phyloP scores from a whole-genome alignment of 2,113 vertebrate genomes.

The Thalassoma bifasciatum region DNA sequence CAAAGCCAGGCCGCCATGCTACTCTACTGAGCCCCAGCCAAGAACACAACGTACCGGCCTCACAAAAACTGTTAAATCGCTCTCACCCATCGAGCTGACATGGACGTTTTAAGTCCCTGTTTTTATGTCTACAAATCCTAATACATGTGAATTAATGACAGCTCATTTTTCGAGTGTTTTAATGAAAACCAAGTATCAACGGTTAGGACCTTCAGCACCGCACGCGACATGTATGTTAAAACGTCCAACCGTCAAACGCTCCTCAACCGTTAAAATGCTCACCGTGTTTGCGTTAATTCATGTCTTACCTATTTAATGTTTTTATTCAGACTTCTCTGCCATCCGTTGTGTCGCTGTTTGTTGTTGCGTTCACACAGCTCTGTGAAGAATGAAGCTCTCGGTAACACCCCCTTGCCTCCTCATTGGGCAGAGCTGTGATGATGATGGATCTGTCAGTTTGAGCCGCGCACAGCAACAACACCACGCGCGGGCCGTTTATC shows the following conservation, averaged over 20 bases:
- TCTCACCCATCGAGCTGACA: rapidly evolving
- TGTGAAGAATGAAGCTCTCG: neutral
- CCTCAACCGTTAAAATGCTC: rapidly evolving
- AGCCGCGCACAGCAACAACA: neutral
- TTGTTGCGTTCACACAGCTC: slow-evolving; percentile 44
- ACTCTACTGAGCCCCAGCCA: neutral
- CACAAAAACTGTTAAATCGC: rapidly evolving
- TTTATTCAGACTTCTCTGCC: slow-evolving; percentile 24
- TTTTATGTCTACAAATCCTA: rapidly evolving
- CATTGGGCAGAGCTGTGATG: slow-evolving; percentile 56
- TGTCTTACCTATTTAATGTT: slow-evolving; percentile 41
- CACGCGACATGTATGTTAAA: neutral
- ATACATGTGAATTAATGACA: too few relatives aligned
- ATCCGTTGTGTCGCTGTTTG: slow-evolving; percentile 6
- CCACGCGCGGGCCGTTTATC: neutral
- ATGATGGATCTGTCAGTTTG: neutral
- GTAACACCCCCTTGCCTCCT: slow-evolving; percentile 24
- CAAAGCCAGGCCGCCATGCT: slow-evolving; percentile 47
- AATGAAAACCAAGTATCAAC: too few relatives aligned
- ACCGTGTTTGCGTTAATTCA: neutral
- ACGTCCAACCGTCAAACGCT: rapidly evolving
- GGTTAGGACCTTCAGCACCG: rapidly evolving
- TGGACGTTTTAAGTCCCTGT: rapidly evolving
- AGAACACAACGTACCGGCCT: slow-evolving; percentile 51
- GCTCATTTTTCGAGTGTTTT: neutral